phyloP scores from a whole-genome alignment of 2,113 vertebrate species.

The Indri indri region DNA sequence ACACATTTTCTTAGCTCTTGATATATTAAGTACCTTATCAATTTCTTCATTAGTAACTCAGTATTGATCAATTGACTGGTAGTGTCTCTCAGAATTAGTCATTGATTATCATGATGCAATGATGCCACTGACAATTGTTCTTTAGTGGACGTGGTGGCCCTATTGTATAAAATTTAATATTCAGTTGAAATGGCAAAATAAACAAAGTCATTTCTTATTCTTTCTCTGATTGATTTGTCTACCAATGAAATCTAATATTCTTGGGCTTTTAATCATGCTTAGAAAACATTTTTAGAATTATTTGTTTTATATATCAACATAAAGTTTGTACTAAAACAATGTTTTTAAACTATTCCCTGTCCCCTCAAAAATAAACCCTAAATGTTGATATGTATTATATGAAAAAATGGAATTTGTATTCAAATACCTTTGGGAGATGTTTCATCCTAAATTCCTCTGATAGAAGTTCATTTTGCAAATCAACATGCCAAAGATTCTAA shows the following conservation, averaged over 20 bases:
- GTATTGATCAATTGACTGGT: background rate
- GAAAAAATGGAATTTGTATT: background rate
- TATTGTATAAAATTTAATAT: background rate
- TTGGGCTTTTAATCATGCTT: background rate
- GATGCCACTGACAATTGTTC: background rate
- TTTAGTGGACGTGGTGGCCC: background rate
- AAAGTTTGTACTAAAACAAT: background rate
- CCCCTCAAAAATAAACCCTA: background rate
- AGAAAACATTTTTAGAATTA: background rate
- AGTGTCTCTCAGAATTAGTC: background rate
- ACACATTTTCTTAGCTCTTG: background rate
- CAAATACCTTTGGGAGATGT: background rate
- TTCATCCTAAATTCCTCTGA: background rate
- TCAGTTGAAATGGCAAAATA: background rate
- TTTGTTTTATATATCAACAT: background rate
- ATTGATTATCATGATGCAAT: background rate
- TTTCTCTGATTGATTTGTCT: background rate
- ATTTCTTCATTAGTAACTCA: constrained; percentile 31
- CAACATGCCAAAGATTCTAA: background rate
- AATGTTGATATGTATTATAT: background rate
- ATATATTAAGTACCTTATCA: background rate
- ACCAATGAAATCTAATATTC: background rate
- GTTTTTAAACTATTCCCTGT: background rate
- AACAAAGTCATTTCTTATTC: background rate
- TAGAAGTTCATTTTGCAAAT: background rate